A percentile compares a stretch with the other conserved stretches of the same genome.
phyloP scores from a whole-genome alignment of 2,888 invertebrate genomes.

The Drosophila mayaguana region DNA sequence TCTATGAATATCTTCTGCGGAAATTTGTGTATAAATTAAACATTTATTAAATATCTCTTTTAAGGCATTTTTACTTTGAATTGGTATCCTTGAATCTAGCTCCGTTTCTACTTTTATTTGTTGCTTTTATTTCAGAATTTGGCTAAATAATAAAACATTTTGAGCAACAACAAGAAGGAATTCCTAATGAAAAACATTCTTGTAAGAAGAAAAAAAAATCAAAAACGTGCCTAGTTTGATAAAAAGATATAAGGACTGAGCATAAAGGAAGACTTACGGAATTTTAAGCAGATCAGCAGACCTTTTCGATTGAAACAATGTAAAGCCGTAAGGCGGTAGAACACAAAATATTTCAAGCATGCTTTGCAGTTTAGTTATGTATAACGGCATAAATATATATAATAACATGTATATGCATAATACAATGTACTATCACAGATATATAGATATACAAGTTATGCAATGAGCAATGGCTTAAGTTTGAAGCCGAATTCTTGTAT shows the following conservation, averaged over 20 bases:
- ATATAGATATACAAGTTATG: too few relatives aligned
- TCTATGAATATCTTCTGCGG: neutral
- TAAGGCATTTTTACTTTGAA: too few relatives aligned
- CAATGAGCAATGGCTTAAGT: too few relatives aligned
- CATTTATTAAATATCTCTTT: too few relatives aligned
- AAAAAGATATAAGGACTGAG: neutral
- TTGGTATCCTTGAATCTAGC: too few relatives aligned
- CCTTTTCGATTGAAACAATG: slow-evolving; percentile 1
- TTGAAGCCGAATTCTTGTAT: neutral
- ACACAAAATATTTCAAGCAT: neutral
- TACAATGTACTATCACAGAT: too few relatives aligned
- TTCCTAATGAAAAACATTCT: slow-evolving; percentile 5
- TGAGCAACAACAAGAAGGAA: neutral
- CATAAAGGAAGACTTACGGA: neutral
- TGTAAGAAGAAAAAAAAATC: neutral
- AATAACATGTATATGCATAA: neutral
- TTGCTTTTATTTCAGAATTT: neutral
- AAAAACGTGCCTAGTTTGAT: slow-evolving; percentile 1
- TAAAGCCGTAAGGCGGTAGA: neutral
- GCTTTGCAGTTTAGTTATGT: neutral
- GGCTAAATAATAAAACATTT: neutral
- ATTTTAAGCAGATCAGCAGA: slow-evolving; percentile 2
- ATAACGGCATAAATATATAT: neutral
- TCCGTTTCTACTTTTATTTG: neutral
- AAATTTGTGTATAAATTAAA: too few relatives aligned